Evolutionary conservation across 2,888 invertebrate genomes (phyloP).

Genomic region (Tetragonisca angustula): DNA sequence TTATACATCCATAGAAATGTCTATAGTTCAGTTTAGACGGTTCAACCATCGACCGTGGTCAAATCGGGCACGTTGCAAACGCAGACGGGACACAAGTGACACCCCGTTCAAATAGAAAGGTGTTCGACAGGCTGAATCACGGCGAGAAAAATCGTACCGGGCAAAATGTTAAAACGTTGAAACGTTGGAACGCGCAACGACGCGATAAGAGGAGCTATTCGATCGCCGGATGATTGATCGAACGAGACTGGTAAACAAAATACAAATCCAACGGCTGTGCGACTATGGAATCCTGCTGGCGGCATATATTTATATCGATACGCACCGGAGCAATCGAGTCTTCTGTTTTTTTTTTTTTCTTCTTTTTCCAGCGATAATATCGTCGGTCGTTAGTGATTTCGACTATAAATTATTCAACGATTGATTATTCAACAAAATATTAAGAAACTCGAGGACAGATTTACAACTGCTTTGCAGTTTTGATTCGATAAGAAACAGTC

Average conservation of each 20-base stretch:
- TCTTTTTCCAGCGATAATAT: constrained; percentile 2
- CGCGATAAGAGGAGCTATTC: constrained; percentile 21
- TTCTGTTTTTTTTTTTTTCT: not conserved
- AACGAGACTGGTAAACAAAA: constrained; percentile 40
- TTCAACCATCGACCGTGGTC: not conserved
- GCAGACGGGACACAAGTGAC: not conserved
- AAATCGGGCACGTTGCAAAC: constrained; percentile 2
- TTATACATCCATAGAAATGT: not conserved
- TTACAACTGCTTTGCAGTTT: not conserved
- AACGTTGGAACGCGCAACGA: constrained; percentile 51
- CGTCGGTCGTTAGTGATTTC: not conserved
- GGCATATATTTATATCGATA: constrained; percentile 17
- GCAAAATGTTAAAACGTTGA: constrained; percentile 34
- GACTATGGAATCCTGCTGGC: constrained; percentile 6
- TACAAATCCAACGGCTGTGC: constrained; percentile 33
- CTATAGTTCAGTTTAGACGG: not conserved
- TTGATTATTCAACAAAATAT: not conserved
- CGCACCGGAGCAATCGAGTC: not conserved
- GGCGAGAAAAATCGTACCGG: constrained; percentile 25
- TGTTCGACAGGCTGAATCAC: constrained; percentile 40
- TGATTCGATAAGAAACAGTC: constrained; percentile 1
- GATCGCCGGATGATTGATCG: constrained; percentile 45
- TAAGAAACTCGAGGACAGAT: constrained; percentile 7
- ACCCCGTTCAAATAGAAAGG: constrained; percentile 44
- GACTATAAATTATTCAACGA: constrained; percentile 19